phyloP scores from a whole-genome alignment of 2,797 vertebrate genomes.

The Hyperoplus lanceolatus region DNA sequence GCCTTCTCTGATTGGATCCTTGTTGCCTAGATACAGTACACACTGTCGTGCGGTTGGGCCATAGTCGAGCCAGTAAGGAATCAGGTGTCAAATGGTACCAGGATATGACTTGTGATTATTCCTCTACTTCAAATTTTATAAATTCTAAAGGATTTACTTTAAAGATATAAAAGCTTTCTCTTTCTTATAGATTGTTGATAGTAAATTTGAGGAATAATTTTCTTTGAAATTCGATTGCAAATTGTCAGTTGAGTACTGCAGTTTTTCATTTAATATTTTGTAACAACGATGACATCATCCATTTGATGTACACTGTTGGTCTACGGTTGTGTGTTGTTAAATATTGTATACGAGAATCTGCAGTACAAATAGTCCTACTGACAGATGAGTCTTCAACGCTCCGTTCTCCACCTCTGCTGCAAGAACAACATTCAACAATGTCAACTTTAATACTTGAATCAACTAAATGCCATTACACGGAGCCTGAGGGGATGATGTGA shows the following conservation, averaged over 20 bases:
- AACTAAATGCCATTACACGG: background rate
- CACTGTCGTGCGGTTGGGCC: slow-evolving; percentile 94
- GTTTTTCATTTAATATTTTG: slow-evolving; percentile 49
- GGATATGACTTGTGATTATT: slow-evolving; percentile 91
- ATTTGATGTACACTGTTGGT: slow-evolving; percentile 26
- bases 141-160: slow-evolving; percentile 67
- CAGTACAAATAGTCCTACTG: slow-evolving; percentile 42
- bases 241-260: slow-evolving; percentile 47
- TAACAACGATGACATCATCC: slow-evolving; percentile 19
- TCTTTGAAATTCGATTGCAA: slow-evolving; percentile 12
- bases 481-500: too few relatives aligned
- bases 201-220: slow-evolving; percentile 59
- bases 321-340: slow-evolving; percentile 36
- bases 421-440: background rate
- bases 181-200: slow-evolving; percentile 44
- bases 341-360: slow-evolving; percentile 49
- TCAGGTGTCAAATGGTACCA: slow-evolving; percentile 97
- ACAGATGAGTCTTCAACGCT: slow-evolving; percentile 42
- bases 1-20: slow-evolving; percentile 94
- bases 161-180: slow-evolving; percentile 1
- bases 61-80: slow-evolving; percentile 92
- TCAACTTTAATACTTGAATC: background rate
- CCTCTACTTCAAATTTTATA: slow-evolving; percentile 84
- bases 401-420: slow-evolving; percentile 71
- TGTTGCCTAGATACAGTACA: slow-evolving; percentile 97